These are phyloP conservation scores for Cyclura pinguis DNA, from an alignment of 2,797 vertebrate species.

Conservation along the genomic window DNA sequence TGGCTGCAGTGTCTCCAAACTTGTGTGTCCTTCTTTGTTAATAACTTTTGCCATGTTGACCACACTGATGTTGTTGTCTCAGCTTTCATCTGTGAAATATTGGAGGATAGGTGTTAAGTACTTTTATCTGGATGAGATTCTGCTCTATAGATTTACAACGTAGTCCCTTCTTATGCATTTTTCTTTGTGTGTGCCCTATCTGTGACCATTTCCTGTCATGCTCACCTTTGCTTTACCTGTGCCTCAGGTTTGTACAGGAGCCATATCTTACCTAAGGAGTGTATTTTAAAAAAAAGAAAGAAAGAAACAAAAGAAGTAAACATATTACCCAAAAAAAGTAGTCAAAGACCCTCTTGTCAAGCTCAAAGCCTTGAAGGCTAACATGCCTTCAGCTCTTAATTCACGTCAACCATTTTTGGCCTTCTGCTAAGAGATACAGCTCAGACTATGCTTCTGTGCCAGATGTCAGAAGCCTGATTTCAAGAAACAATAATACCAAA, in stretches of 20 bases:
- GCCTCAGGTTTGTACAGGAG: background rate
- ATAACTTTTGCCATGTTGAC: too few relatives aligned
- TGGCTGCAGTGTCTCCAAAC: too few relatives aligned
- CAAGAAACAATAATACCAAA: slow-evolving; percentile 48
- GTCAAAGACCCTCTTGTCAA: background rate
- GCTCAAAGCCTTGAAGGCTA: slow-evolving; percentile 4
- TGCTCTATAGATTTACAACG: background rate
- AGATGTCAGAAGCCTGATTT: slow-evolving; percentile 57
- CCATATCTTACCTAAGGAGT: background rate
- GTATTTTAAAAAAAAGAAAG: background rate
- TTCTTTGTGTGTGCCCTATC: background rate
- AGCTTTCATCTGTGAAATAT: too few relatives aligned
- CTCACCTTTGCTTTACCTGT: background rate
- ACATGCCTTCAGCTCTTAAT: slow-evolving; percentile 22
- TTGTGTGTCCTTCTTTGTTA: too few relatives aligned
- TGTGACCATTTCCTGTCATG: background rate
- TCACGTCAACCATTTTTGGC: background rate
- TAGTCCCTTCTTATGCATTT: background rate
- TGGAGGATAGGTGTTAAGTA: background rate
- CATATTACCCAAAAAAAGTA: background rate
- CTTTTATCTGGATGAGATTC: background rate
- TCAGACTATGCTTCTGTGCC: slow-evolving; percentile 12
- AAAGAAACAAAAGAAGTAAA: background rate
- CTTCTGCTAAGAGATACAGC: background rate
- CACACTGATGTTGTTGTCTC: too few relatives aligned